Evolutionary conservation across 2,797 vertebrate genomes (phyloP), one percentile per base, ranked within the genome.

Genomic region (Lindbergichthys nudifrons): DNA sequence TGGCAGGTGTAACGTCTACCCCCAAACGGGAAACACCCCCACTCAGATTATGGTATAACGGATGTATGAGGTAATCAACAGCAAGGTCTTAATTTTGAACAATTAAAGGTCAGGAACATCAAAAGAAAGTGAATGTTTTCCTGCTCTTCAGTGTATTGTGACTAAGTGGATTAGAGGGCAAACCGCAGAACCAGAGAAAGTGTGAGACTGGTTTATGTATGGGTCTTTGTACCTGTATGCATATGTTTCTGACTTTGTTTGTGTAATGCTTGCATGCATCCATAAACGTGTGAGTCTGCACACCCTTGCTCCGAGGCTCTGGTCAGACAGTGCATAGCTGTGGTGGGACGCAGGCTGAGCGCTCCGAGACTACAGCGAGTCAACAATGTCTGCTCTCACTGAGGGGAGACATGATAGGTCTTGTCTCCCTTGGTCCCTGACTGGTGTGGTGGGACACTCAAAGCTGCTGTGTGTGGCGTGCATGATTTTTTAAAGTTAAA

Each of bases 241-340:
- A 65, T 80, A 64, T 68, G 79, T 83, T 61, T 79, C 71, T 81
- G 52, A 59, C 82, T 75, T 53, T 87, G 81, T 90, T 86, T 89
- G 81, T 87, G 70, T 83, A 82, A 88, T 77, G 80, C 86, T 82
- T 85, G 71, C 83, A 83, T 87, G 85, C 83, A 80, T 86, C 79
- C 73, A 73, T 82, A 82, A 77, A 87, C 51, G 63, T 87, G 87
- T 80, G 64, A 65, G 89, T 91, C 88, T 91, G 82, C 81, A 87
- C 89, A 90, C 81, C 84, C 89, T 88, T 78, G 88, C 92, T 93
- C 77, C 75, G 21, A 88, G 89, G 89, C 87, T 90, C 80, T 90
- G 93, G 94, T 91, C 91, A 95, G 94, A 94, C 92, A 60, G 87
- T 79, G 86, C 94, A 95, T 96, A 94, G 82, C 92, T 96, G 95